These are phyloP conservation scores for Anarhynchus alexandrinus DNA, from an alignment of 2,113 vertebrate species.

Conservation along the genomic window DNA sequence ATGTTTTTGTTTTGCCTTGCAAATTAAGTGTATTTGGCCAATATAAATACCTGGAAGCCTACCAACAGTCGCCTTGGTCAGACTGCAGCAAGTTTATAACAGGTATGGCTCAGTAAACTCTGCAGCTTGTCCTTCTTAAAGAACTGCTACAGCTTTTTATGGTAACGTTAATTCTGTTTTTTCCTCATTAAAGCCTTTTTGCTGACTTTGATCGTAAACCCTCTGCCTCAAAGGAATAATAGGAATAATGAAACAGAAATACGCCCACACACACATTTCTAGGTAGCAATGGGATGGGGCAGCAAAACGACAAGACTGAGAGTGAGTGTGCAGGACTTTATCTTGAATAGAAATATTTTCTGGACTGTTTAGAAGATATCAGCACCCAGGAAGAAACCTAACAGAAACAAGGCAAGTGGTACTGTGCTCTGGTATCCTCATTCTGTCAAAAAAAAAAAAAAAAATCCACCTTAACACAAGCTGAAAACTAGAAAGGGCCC, in stretches of 20 bases:
- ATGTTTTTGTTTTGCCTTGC: background rate
- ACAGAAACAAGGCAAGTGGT: background rate
- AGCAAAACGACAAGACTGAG: background rate
- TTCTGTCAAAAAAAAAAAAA: background rate
- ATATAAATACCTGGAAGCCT: background rate
- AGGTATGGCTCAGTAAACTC: background rate
- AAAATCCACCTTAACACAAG: background rate
- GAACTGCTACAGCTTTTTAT: background rate
- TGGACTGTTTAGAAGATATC: background rate
- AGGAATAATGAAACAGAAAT: background rate
- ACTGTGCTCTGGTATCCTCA: background rate
- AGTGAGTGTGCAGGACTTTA: background rate
- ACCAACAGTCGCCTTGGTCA: background rate
- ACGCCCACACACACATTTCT: background rate
- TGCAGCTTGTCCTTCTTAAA: background rate
- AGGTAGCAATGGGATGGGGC: background rate
- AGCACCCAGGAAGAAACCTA: background rate
- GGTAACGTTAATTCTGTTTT: background rate
- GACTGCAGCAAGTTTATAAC: background rate
- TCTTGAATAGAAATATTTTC: background rate
- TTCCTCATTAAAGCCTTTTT: background rate
- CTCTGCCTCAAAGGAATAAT: background rate
- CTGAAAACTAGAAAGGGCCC: background rate
- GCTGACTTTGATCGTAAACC: background rate
- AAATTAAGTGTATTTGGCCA: background rate